Percentiles rank a stretch among this genome's conserved stretches.
phyloP scores from a whole-genome alignment of 2,888 invertebrate species.

The Hirtodrosophila trivittata region DNA sequence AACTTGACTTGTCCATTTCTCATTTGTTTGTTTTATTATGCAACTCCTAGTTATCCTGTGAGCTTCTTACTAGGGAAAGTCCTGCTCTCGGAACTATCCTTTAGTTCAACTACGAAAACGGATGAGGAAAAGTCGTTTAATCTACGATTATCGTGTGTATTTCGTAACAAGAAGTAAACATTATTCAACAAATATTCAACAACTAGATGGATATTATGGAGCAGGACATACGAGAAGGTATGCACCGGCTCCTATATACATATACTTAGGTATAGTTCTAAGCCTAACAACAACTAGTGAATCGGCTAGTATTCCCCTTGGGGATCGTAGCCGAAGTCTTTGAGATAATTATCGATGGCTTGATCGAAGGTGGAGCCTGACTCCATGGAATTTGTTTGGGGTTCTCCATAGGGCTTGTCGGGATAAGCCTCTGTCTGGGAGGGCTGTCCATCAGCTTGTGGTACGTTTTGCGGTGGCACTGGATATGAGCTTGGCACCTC shows the following conservation, averaged over 20 bases:
- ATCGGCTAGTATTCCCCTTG: slow-evolving; percentile 58
- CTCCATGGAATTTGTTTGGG: slow-evolving; percentile 43
- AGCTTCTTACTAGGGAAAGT: too few relatives aligned
- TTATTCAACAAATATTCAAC: background rate
- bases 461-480: background rate
- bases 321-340: slow-evolving; percentile 70
- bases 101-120: too few relatives aligned
- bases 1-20: too few relatives aligned
- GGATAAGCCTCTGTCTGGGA: slow-evolving; percentile 43
- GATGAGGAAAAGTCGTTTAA: too few relatives aligned
- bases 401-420: slow-evolving; percentile 46
- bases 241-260: too few relatives aligned
- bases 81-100: too few relatives aligned
- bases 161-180: background rate
- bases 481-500: too few relatives aligned
- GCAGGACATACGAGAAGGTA: too few relatives aligned
- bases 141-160: too few relatives aligned
- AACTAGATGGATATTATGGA: too few relatives aligned
- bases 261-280: background rate
- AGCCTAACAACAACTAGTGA: slow-evolving; percentile 31
- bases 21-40: too few relatives aligned
- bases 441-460: slow-evolving; percentile 12
- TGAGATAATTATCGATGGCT: slow-evolving; percentile 71
- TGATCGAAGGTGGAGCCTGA: slow-evolving; percentile 49
- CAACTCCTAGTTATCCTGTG: too few relatives aligned